Conservation (phyloP, 1,140 invertebrate genomes). For the Ceratosolen fusciceps region DNA sequence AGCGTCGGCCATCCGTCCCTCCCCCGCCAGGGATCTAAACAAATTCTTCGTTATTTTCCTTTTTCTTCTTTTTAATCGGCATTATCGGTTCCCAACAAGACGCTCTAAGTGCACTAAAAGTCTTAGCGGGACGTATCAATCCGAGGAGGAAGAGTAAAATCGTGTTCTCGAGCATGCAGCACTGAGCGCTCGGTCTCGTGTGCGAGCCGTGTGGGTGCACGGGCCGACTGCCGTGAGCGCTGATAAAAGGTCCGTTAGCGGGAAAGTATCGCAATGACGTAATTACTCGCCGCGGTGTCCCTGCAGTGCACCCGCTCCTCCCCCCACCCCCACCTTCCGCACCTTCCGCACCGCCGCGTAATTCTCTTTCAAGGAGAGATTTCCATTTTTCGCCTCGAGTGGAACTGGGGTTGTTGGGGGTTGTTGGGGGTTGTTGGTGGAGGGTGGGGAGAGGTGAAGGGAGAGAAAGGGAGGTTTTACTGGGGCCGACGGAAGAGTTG, state of each 20-base stretch:
- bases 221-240: background rate
- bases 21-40: too few relatives aligned
- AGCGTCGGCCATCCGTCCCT: too few relatives aligned
- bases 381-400: conserved; percentile 32
- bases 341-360: background rate
- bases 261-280: conserved; percentile 10
- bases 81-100: background rate
- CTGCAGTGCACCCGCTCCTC: background rate
- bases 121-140: background rate
- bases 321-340: background rate
- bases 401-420: background rate
- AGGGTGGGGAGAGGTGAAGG: background rate
- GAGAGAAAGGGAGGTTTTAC: background rate
- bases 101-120: background rate
- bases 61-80: background rate
- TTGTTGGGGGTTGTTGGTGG: background rate
- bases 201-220: background rate
- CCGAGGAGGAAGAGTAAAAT: background rate
- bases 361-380: conserved; percentile 28
- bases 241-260: conserved; percentile 23
- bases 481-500: background rate
- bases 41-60: too few relatives aligned
- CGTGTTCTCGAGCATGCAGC: background rate
- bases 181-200: background rate
- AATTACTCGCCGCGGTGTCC: conserved; percentile 7